Evolutionary conservation across 2,113 vertebrate genomes (phyloP).

Genomic region (Tinamus guttatus): DNA sequence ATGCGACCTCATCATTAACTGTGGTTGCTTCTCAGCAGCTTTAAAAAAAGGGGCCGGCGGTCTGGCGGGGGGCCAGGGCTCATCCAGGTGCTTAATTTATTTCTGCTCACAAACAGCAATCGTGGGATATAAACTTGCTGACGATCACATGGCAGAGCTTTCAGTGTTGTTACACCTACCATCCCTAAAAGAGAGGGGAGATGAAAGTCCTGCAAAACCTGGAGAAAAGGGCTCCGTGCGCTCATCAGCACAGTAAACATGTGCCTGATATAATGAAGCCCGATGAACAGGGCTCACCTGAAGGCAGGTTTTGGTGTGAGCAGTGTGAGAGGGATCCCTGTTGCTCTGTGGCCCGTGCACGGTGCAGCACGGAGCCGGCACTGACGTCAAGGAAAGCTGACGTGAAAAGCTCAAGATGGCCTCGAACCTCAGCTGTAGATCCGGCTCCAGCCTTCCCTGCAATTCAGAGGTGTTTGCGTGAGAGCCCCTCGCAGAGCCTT

Average conservation of each 20-base stretch:
- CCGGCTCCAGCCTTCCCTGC: conserved; percentile 46
- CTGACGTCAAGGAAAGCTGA: conserved; percentile 51
- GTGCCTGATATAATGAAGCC: conserved; percentile 32
- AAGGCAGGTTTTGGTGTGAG: conserved; percentile 43
- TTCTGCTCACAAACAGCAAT: conserved; percentile 64
- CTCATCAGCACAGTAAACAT: conserved; percentile 47
- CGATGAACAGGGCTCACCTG: conserved; percentile 31
- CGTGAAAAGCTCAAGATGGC: conserved; percentile 55
- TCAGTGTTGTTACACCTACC: conserved; percentile 6
- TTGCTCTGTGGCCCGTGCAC: background rate
- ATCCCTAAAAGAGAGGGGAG: conserved; percentile 24
- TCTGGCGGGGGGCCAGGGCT: too few species aligned
- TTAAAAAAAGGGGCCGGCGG: too few species aligned
- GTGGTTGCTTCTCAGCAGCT: conserved; percentile 77
- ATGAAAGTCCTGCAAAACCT: conserved; percentile 48
- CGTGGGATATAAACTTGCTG: conserved; percentile 39
- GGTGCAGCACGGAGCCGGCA: fast-evolving
- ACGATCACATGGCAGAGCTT: conserved; percentile 33
- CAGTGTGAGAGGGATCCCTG: conserved; percentile 39
- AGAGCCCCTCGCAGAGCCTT: conserved; percentile 37
- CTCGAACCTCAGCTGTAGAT: conserved; percentile 43
- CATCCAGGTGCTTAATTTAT: conserved; percentile 55
- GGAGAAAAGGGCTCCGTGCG: conserved; percentile 24
- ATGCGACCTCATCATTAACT: conserved; percentile 76
- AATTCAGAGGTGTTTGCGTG: conserved; percentile 58